Evolutionary conservation across 2,113 vertebrate species (phyloP), one percentile per base, ranked within the genome.

Genomic region (Caracal caracal): DNA sequence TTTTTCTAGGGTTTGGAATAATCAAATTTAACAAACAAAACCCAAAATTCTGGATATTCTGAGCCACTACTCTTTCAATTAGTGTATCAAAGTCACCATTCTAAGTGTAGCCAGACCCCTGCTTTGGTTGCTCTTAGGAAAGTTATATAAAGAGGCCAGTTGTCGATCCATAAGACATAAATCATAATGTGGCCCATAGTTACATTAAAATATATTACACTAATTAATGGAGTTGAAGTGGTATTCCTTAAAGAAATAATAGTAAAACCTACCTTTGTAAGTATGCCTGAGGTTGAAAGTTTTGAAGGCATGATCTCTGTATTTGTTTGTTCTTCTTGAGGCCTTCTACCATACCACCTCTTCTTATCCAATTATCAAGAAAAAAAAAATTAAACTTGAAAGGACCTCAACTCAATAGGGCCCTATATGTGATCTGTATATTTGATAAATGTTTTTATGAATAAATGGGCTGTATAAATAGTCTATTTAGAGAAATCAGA

Each of bases 181-280:
- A 84, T 81, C 12, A 78, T 78, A 94, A 84, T 16, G 24, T 65
- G 71, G 2, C 16, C 35, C 28, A 61, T 89, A 86, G 86, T 83
- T 89, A 90, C 19, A 79, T 83, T 66, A 83, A 49, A 88, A 30
- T 73, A 73, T 63, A 47, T 65, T 71, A n/a, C 5, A 59, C 8
- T 47, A 12, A 79, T n/a, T 56, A 73, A 88, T 15, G 90, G 28
- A 56, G 56, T 40, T 83, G 5, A 88, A 73, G n/a, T 68, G 17
- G 10, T 63, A 81, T 80, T 95, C 26, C 22, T 84, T 85, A 71
- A 82, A 88, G 24, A 94, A 90, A 73, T 81, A 86, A 51, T 16
- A 78, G 28, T 66, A 49, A 89, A 78, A 40, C 3, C 17, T 87
- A 59, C 13, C 73, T 47, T 83, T 78, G 49, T 53, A 83, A 93